Evolutionary conservation across 23 tunicate species (phyloP).

Genomic region (Clavelina lepadiformis): DNA sequence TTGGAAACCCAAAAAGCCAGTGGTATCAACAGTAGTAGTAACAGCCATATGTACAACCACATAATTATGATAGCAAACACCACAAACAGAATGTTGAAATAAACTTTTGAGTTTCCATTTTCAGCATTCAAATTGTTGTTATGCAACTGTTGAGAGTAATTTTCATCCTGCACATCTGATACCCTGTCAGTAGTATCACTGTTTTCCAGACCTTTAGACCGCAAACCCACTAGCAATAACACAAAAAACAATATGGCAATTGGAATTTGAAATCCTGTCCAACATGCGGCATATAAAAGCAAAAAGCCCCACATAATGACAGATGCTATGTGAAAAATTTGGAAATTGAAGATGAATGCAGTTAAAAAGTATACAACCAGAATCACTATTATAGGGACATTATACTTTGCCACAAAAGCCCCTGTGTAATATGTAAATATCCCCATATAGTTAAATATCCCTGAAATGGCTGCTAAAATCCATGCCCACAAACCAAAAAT

Average conservation of each 20-base stretch:
- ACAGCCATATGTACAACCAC: slow-evolving; percentile 44
- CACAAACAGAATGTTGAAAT: slow-evolving; percentile 44
- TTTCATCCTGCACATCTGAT: background rate
- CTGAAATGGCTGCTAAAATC: slow-evolving; percentile 1
- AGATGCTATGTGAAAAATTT: background rate
- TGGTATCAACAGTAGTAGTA: slow-evolving; percentile 40
- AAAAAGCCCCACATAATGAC: slow-evolving; percentile 7
- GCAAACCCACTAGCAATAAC: slow-evolving; percentile 12
- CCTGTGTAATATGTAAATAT: background rate
- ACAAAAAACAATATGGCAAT: slow-evolving; percentile 11
- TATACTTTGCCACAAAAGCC: background rate
- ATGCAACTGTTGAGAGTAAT: too few relatives aligned
- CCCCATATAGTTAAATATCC: background rate
- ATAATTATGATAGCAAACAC: slow-evolving; percentile 35
- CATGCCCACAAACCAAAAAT: slow-evolving; percentile 2
- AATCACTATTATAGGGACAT: background rate
- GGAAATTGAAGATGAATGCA: background rate
- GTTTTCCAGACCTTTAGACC: background rate
- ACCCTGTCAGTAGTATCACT: background rate
- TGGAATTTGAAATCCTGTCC: slow-evolving; percentile 45
- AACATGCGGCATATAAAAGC: slow-evolving; percentile 18
- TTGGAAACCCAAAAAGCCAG: slow-evolving; percentile 44
- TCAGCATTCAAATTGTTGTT: background rate
- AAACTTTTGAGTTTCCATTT: slow-evolving; percentile 9
- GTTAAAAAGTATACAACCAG: slow-evolving; percentile 6